Percentiles rank a stretch among this genome's conserved stretches.
These are phyloP conservation scores for Smittia sp. DNA, from an alignment of 2,888 invertebrate species.

Conservation along the genomic window DNA sequence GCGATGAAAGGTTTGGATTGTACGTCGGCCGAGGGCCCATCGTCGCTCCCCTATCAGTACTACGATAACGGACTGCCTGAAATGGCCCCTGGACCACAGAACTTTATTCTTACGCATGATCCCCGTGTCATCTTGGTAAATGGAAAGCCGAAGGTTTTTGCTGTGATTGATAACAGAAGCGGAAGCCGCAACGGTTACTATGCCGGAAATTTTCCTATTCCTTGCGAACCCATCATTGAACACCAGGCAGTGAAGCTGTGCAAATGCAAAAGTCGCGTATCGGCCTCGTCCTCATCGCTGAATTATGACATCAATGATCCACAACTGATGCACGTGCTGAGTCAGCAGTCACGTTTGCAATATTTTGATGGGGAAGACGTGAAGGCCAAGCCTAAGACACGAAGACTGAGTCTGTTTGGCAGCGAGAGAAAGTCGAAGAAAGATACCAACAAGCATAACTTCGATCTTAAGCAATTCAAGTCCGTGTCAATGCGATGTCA, in stretches of 20 bases:
- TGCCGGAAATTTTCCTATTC: conserved; percentile 57
- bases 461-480: conserved; percentile 44
- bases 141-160: conserved; percentile 37
- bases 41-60: conserved; percentile 53
- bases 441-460: conserved; percentile 41
- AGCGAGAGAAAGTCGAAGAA: conserved; percentile 38
- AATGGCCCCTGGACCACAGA: conserved; percentile 52
- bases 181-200: conserved; percentile 55
- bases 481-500: conserved; percentile 44
- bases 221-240: conserved; percentile 52
- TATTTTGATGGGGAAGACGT: conserved; percentile 41
- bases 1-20: conserved; percentile 57
- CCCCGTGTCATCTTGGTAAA: conserved; percentile 34
- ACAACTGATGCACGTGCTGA: conserved; percentile 35
- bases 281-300: conserved; percentile 19
- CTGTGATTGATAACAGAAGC: conserved; percentile 34
- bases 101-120: conserved; percentile 42
- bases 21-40: conserved; percentile 54
- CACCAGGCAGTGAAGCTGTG: conserved; percentile 32
- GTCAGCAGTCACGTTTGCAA: conserved; percentile 37
- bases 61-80: conserved; percentile 45
- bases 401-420: conserved; percentile 37
- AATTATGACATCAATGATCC: conserved; percentile 34
- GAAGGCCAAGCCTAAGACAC: conserved; percentile 32
- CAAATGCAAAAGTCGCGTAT: conserved; percentile 34